Evolutionary conservation across 2,797 vertebrate genomes (phyloP).

Genomic region (Clangula hyemalis): DNA sequence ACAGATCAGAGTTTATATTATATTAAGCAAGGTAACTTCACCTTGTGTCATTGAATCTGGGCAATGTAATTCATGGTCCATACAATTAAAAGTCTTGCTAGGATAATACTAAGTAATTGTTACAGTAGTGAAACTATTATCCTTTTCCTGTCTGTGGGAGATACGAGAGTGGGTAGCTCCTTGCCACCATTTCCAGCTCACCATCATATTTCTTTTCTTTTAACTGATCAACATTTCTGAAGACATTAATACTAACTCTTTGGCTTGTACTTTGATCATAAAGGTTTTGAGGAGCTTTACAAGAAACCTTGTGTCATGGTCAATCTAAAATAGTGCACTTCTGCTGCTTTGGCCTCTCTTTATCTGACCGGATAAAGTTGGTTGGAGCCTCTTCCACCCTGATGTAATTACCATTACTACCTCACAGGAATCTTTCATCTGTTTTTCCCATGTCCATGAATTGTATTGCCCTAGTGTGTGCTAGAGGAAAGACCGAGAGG

Average conservation of each 20-base stretch:
- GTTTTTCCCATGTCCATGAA: not conserved
- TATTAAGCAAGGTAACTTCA: not conserved
- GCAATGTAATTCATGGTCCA: not conserved
- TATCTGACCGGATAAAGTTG: not conserved
- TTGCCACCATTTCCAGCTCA: not conserved
- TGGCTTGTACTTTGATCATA: not conserved
- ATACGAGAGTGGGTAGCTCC: not conserved
- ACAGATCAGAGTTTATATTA: not conserved
- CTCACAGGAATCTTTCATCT: not conserved
- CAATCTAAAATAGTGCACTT: not conserved
- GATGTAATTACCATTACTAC: not conserved
- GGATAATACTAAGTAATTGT: not conserved
- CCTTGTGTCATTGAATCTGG: not conserved
- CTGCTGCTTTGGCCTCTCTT: not conserved
- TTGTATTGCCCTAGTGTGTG: not conserved
- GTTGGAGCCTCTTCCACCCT: not conserved
- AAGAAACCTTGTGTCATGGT: not conserved
- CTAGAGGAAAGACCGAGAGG: not conserved
- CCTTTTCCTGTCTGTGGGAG: not conserved
- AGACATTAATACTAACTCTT: not conserved
- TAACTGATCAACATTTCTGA: not conserved
- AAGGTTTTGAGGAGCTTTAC: not conserved
- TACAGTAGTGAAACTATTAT: not conserved
- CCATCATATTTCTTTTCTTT: not conserved
- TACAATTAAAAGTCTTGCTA: not conserved